Evolutionary conservation across 1,140 invertebrate species (phyloP).

Genomic region (Drosophila aff.): DNA sequence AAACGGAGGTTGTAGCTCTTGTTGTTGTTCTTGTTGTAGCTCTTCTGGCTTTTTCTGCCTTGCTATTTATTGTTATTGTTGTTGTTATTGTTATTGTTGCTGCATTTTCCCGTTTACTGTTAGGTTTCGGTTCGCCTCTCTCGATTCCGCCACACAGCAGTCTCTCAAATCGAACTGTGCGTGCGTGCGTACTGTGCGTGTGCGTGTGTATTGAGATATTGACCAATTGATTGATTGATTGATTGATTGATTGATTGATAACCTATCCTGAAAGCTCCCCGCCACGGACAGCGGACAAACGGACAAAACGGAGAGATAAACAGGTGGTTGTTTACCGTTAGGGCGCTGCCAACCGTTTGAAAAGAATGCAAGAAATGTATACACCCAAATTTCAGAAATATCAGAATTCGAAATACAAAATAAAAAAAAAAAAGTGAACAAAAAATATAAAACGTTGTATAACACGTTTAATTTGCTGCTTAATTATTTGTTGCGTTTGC

Average conservation of each 20-base stretch:
- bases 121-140: conserved; percentile 23
- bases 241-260: conserved; percentile 11
- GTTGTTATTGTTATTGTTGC: conserved; percentile 3
- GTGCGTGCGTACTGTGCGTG: conserved; percentile 21
- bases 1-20: conserved; percentile 37
- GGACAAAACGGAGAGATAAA: conserved; percentile 5
- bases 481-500: conserved; percentile 73
- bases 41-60: conserved; percentile 15
- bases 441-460: conserved; percentile 66
- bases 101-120: conserved; percentile 17
- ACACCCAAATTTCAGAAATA: conserved; percentile 11
- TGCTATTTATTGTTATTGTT: conserved; percentile 20
- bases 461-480: conserved; percentile 82
- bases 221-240: conserved; percentile 23
- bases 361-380: neutral
- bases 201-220: conserved; percentile 24
- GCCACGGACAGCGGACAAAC: conserved; percentile 4
- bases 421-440: neutral
- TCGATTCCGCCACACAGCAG: conserved; percentile 14
- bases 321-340: conserved; percentile 36
- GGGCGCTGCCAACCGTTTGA: conserved; percentile 12
- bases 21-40: conserved; percentile 42
- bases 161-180: conserved; percentile 15
- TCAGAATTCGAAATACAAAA: conserved; percentile 3
- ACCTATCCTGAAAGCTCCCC: conserved; percentile 39